Evolutionary conservation across 2,113 vertebrate species (phyloP).

Genomic region (Engraulis encrasicolus): DNA sequence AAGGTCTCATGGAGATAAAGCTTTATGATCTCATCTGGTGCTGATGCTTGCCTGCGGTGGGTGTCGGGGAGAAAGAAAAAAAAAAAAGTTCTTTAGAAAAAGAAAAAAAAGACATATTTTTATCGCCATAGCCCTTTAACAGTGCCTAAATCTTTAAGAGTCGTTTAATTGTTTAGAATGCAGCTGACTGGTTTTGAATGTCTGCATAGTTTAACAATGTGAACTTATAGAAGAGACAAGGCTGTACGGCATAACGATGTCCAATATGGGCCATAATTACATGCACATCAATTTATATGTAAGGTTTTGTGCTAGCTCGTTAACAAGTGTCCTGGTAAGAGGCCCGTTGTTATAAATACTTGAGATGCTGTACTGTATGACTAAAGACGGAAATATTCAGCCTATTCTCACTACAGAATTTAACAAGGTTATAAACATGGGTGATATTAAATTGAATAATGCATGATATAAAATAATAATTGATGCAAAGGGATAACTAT

Average conservation of each 20-base stretch:
- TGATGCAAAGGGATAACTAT: too few species aligned
- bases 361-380: too few species aligned
- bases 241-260: background rate
- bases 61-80: background rate
- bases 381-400: too few species aligned
- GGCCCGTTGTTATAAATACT: too few species aligned
- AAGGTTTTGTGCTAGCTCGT: background rate
- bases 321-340: background rate
- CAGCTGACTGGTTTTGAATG: background rate
- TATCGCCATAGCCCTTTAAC: background rate
- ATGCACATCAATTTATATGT: background rate
- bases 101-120: background rate
- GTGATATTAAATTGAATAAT: too few species aligned
- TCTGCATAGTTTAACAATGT: background rate
- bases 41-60: constrained; percentile 40
- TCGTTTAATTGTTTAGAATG: background rate
- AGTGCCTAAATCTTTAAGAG: background rate
- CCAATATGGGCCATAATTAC: background rate
- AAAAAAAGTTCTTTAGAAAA: background rate
- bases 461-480: too few species aligned
- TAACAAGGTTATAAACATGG: too few species aligned
- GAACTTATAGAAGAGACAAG: constrained; percentile 44
- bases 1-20: constrained; percentile 58
- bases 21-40: constrained; percentile 57
- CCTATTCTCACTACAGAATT: too few species aligned